A percentile compares a stretch with the other conserved stretches of the same genome.
These are phyloP conservation scores for Nyctibius grandis DNA, from an alignment of 2,797 vertebrate genomes.

Conservation along the genomic window DNA sequence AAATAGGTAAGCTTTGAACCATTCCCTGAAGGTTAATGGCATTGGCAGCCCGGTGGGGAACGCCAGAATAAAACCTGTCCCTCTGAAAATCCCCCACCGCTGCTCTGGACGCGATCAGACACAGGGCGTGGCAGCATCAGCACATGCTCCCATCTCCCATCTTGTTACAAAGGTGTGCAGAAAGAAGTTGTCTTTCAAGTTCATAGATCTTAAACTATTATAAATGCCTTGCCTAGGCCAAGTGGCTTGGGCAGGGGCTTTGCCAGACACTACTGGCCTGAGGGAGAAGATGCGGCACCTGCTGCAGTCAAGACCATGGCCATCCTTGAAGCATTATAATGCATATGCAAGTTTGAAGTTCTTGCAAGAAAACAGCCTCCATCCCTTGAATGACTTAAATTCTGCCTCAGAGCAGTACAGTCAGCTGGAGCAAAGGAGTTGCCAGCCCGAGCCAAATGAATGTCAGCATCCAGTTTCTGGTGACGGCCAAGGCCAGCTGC, in stretches of 20 bases:
- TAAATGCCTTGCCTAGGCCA: neutral
- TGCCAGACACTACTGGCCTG: neutral
- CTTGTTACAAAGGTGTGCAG: neutral
- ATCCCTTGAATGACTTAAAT: neutral
- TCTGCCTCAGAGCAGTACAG: neutral
- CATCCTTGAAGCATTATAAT: accelerated
- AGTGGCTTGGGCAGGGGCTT: neutral
- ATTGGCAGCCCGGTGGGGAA: neutral
- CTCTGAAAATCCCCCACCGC: neutral
- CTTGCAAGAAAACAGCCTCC: neutral
- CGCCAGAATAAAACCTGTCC: neutral
- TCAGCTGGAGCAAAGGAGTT: neutral
- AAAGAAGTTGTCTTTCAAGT: neutral
- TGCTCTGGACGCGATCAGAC: neutral
- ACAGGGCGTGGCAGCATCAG: neutral
- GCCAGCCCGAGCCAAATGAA: neutral
- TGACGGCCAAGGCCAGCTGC: neutral
- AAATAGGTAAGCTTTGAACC: neutral
- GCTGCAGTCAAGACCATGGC: neutral
- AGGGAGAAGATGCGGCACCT: neutral
- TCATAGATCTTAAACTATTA: neutral
- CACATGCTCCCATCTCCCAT: neutral
- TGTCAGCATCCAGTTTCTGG: neutral
- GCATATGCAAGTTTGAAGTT: neutral
- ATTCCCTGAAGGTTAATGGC: neutral